A percentile compares a stretch with the other conserved stretches of the same genome.
These are phyloP conservation scores for Phengaris alcon DNA, from an alignment of 2,888 invertebrate species.

Conservation along the genomic window DNA sequence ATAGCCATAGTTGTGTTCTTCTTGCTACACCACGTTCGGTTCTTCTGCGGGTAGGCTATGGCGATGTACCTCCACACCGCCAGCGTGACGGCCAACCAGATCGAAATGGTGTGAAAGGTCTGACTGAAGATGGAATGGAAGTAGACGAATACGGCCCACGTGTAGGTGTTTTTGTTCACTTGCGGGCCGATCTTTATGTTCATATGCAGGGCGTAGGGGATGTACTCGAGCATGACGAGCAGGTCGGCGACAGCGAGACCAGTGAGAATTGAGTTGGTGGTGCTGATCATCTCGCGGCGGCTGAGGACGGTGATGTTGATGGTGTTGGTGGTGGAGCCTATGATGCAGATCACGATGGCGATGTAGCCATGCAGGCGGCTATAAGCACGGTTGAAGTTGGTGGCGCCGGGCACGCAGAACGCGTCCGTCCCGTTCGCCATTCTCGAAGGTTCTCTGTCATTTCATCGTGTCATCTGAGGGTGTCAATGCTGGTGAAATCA, in stretches of 20 bases:
- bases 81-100: constrained; percentile 93
- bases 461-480: constrained; percentile 40
- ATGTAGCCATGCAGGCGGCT: constrained; percentile 89
- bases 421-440: constrained; percentile 67
- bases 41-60: constrained; percentile 89
- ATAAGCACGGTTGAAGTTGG: constrained; percentile 82
- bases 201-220: constrained; percentile 91
- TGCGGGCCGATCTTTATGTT: constrained; percentile 82
- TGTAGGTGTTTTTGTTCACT: constrained; percentile 80
- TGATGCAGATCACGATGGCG: constrained; percentile 90
- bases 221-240: constrained; percentile 96
- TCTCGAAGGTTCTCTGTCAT: constrained; percentile 34
- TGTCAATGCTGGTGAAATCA: neutral
- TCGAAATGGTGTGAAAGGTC: constrained; percentile 93
- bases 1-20: constrained; percentile 87
- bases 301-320: constrained; percentile 94
- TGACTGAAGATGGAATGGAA: constrained; percentile 95
- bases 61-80: constrained; percentile 96
- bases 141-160: constrained; percentile 91
- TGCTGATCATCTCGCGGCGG: constrained; percentile 92
- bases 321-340: constrained; percentile 94
- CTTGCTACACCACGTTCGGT: constrained; percentile 90
- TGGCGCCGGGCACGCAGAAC: constrained; percentile 79
- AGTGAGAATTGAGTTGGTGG: constrained; percentile 94
- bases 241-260: constrained; percentile 95